A percentile compares a stretch with the other conserved stretches of the same genome.
Conservation (phyloP, 2,113 vertebrate genomes). For the Pontoporia blainvillei region DNA sequence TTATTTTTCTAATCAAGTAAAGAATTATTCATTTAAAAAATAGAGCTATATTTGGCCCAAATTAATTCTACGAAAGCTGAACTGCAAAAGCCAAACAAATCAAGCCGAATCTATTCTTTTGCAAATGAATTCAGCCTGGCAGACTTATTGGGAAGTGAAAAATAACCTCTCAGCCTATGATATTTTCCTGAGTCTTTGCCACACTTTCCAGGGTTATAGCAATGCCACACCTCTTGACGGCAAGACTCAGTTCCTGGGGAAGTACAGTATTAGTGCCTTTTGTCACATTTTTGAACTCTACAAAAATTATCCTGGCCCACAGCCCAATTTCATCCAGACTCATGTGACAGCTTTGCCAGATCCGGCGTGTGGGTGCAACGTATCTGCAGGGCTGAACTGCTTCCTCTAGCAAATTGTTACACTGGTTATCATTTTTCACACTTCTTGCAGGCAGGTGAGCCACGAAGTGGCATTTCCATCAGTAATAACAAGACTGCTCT, state of each 20-base stretch:
- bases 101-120: constrained; percentile 31
- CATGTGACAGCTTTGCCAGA: background rate
- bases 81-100: constrained; percentile 4
- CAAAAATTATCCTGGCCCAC: background rate
- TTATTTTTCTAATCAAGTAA: constrained; percentile 32
- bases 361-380: background rate
- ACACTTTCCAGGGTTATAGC: background rate
- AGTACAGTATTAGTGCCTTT: background rate
- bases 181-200: constrained; percentile 39
- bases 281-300: background rate
- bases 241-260: background rate
- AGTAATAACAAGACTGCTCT: background rate
- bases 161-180: constrained; percentile 15
- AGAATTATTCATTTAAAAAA: constrained; percentile 17
- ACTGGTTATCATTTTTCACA: background rate
- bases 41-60: constrained; percentile 42
- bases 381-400: background rate
- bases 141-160: constrained; percentile 48
- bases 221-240: background rate
- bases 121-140: constrained; percentile 22
- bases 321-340: background rate
- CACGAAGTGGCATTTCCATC: background rate
- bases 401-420: background rate
- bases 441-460: background rate
- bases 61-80: constrained; percentile 28